phyloP scores from a whole-genome alignment of 2,113 vertebrate species.

The Condylura cristata region DNA sequence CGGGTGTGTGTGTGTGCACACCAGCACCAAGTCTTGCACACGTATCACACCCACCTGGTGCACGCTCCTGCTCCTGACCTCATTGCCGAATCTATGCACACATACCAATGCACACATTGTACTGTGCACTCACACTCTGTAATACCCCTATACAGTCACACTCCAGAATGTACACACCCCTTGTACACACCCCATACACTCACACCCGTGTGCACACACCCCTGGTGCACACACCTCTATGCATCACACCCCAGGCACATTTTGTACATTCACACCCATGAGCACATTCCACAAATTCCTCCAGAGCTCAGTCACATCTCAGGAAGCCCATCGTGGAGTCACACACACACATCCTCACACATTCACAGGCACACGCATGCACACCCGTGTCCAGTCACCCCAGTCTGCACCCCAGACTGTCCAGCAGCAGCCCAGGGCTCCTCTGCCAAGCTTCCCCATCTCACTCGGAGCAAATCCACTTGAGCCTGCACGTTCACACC shows the following conservation, averaged over 20 bases:
- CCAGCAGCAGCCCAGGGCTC: background rate
- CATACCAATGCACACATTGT: background rate
- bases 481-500: background rate
- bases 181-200: background rate
- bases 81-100: background rate
- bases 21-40: background rate
- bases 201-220: background rate
- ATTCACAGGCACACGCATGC: background rate
- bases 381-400: background rate
- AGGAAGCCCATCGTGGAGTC: background rate
- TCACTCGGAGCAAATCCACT: background rate
- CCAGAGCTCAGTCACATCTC: background rate
- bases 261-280: background rate
- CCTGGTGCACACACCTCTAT: background rate
- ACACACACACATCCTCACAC: background rate
- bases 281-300: background rate
- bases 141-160: background rate
- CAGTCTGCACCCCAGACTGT: background rate
- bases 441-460: background rate
- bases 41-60: too few species aligned
- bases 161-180: background rate
- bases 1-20: background rate
- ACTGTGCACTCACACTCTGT: background rate
- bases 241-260: background rate
- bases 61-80: background rate